Evolutionary conservation across 2,113 vertebrate species (phyloP).

Genomic region (Nothocercus nigrocapillus): DNA sequence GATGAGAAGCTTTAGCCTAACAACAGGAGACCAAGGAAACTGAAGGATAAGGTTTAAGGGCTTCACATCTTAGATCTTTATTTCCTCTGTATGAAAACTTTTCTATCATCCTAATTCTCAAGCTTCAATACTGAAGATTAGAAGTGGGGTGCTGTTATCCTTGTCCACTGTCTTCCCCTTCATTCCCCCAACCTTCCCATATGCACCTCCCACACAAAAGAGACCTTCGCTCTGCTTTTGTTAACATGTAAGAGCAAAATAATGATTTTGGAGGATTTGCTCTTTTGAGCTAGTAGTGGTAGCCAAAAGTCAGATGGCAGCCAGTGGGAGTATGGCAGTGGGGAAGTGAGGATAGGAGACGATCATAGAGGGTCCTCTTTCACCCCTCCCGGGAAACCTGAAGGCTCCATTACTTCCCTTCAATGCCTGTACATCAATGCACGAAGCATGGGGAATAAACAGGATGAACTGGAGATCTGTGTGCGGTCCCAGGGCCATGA

Average conservation of each 20-base stretch:
- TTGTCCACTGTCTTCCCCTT: not conserved
- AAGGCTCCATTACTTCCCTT: too few species aligned
- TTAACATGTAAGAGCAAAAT: not conserved
- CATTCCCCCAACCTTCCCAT: not conserved
- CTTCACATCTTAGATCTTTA: not conserved
- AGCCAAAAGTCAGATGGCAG: too few species aligned
- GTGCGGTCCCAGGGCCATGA: too few species aligned
- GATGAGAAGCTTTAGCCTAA: not conserved
- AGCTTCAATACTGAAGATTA: not conserved
- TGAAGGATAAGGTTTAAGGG: not conserved
- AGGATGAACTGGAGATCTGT: too few species aligned
- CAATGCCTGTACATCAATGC: too few species aligned
- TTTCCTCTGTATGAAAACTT: not conserved
- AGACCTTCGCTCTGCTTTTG: not conserved
- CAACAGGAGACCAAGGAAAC: not conserved
- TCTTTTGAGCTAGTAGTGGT: not conserved
- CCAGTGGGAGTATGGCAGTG: too few species aligned
- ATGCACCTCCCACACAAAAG: accelerated
- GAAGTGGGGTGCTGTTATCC: not conserved
- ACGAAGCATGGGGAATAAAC: too few species aligned
- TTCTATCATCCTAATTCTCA: not conserved
- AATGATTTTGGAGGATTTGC: not conserved
- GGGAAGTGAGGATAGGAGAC: too few species aligned
- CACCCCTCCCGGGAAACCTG: too few species aligned
- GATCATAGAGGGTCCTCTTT: too few species aligned